phyloP scores from a whole-genome alignment of 92 coral and sea anemone genomes.

The Phenganax marumi region DNA sequence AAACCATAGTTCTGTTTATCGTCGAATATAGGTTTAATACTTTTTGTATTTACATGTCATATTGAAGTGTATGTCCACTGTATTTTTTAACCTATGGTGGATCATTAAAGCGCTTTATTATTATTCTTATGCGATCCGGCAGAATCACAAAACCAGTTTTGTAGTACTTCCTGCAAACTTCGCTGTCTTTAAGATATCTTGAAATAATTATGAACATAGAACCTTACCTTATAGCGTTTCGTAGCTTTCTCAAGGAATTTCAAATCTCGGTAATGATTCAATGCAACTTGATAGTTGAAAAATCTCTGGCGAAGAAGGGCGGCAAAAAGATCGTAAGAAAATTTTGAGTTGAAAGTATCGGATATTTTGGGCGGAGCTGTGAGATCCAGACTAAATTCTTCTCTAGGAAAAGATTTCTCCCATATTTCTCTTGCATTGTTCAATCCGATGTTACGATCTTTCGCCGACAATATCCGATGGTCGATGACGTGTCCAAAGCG shows the following conservation, averaged over 20 bases:
- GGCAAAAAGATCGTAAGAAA: constrained; percentile 53
- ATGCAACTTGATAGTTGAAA: constrained; percentile 57
- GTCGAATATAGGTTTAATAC: no score
- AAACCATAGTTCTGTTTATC: no score
- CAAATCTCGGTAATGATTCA: constrained; percentile 53
- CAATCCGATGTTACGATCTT: constrained; percentile 40
- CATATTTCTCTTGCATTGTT: constrained; percentile 57
- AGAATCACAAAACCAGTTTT: no score
- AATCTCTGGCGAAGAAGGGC: constrained; percentile 49
- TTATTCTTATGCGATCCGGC: no score
- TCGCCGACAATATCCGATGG: constrained; percentile 53
- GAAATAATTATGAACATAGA: no score
- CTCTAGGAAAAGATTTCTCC: constrained; percentile 50
- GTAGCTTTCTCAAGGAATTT: constrained; percentile 52
- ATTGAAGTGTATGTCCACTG: no score
- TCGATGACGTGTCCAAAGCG: constrained; percentile 55
- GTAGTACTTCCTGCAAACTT: no score
- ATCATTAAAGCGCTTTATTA: no score
- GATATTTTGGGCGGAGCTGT: constrained; percentile 39
- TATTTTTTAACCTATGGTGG: no score
- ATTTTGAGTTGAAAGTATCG: constrained; percentile 35
- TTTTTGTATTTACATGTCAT: no score
- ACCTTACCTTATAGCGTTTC: constrained; percentile 45
- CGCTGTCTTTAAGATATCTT: no score
- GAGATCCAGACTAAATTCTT: constrained; percentile 60